phyloP scores from a whole-genome alignment of 2,888 invertebrate species.

The Corythucha ciliata region DNA sequence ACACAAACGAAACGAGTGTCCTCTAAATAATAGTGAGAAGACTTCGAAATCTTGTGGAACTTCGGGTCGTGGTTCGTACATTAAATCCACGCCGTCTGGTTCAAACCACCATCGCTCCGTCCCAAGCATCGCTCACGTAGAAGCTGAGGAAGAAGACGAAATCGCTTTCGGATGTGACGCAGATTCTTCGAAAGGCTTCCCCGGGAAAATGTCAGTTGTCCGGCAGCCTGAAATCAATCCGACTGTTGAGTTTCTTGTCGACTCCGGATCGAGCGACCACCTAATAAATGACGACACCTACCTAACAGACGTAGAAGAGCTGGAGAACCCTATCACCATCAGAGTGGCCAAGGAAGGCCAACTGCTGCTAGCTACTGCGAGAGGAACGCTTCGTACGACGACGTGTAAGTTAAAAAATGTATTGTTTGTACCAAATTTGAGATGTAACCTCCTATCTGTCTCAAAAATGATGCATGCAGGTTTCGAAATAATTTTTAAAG shows the following conservation, averaged over 20 bases:
- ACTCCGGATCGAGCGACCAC: constrained; percentile 25
- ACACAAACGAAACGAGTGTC: constrained; percentile 11
- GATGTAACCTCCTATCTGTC: constrained; percentile 25
- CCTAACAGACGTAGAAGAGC: constrained; percentile 6
- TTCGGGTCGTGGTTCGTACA: background rate
- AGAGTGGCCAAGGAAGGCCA: constrained; percentile 20
- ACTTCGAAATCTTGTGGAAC: background rate
- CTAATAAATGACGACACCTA: constrained; percentile 16
- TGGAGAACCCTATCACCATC: constrained; percentile 15
- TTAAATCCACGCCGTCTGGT: background rate
- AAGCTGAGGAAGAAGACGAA: constrained; percentile 12
- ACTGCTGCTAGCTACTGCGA: constrained; percentile 9
- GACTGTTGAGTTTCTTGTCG: constrained; percentile 12
- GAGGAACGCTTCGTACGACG: constrained; percentile 18
- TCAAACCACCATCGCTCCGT: background rate
- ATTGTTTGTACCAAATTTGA: constrained; percentile 23
- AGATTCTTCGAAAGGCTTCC: background rate
- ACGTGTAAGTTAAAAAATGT: constrained; percentile 22
- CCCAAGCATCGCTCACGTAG: constrained; percentile 3
- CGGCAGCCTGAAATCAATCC: background rate
- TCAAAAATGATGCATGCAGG: constrained; percentile 11
- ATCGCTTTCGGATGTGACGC: constrained; percentile 11
- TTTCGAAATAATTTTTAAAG: constrained; percentile 5
- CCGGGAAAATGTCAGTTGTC: background rate
- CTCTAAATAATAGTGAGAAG: background rate